Evolutionary conservation across 2,797 vertebrate species (phyloP).

Genomic region (Typhlichthys eigenmanni): DNA sequence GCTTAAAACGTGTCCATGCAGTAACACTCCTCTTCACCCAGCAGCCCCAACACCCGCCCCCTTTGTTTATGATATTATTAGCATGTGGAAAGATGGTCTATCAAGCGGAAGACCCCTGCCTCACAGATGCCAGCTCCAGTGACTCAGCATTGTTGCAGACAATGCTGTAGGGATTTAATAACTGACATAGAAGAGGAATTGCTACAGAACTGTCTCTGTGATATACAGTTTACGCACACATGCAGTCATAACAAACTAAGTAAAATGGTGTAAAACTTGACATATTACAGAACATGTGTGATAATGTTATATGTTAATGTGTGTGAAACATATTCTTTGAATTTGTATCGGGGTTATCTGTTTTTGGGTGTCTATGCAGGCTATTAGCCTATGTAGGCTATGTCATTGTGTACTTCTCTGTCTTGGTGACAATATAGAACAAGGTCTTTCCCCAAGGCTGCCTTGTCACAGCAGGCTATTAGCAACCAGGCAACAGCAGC

Average conservation of each 20-base stretch:
- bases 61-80: too few relatives aligned
- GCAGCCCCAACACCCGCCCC: too few relatives aligned
- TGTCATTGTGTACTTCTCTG: constrained; percentile 22
- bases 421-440: constrained; percentile 11
- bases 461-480: constrained; percentile 50
- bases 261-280: background rate
- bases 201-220: background rate
- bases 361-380: background rate
- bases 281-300: background rate
- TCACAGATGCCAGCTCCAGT: constrained; percentile 46
- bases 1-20: too few relatives aligned
- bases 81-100: constrained; percentile 5
- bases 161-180: constrained; percentile 4
- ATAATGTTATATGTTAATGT: background rate
- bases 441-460: constrained; percentile 50
- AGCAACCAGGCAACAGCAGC: constrained; percentile 71
- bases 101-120: constrained; percentile 24
- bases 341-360: background rate
- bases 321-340: background rate
- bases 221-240: background rate
- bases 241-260: too few relatives aligned
- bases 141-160: constrained; percentile 56
- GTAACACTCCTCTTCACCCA: too few relatives aligned
- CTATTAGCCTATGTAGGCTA: background rate
- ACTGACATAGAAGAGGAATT: background rate